Base-by-base conservation (phyloP, 2,797 vertebrate species). In the Geotrypetes seraphini region DNA sequence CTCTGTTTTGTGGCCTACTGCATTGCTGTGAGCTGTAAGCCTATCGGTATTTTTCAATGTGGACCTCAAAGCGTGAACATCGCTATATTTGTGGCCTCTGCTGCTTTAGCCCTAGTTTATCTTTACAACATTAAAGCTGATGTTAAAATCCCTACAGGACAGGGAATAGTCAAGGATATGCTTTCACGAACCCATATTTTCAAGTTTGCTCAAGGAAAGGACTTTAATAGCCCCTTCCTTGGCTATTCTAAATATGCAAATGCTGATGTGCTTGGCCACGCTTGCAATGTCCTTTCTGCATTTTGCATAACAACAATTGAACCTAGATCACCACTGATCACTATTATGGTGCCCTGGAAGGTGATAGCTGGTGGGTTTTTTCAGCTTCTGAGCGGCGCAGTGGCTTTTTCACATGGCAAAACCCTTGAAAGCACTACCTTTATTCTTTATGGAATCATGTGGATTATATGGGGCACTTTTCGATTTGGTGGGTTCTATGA, bases 401-500 rank as follows among this genome's bases (percentile, higher is more conserved):
- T 94, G 28, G 80, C 86, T 5, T 89, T 90, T 33, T 71, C 89
- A 24, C 57, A 81, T 12, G 88, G 88, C 33, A 91, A 92, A 70
- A 89, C 87, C n/a, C 60, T 92, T 25, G 88, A 92, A 60, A 90
- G 90, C 65, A 84, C 78, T 0, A 75, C 80, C 12, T 92, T 94
- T 47, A 64, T 83, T 18, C 63, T 91, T 28, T 87, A 91, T 2
- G 81, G 87, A 2, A 18, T 86, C 29, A 79, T 88, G 80, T 92
- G 89, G 90, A 47, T 66, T 7, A 68, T 88, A 19, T 92, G 88
- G 89, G 88, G 89, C 10, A 44, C 85, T 47, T 53, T 80, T 1
- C 75, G 86, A 19, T 92, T 70, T 0, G 53, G 73, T 0, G 77
- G 75, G 19, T 71, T 90, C 29, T 81, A 60, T 1, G 69, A 74